A percentile compares a stretch with the other conserved stretches of the same genome.
Evolutionary conservation across 1,140 invertebrate species (phyloP).

Genomic region (Riptortus pedestris): DNA sequence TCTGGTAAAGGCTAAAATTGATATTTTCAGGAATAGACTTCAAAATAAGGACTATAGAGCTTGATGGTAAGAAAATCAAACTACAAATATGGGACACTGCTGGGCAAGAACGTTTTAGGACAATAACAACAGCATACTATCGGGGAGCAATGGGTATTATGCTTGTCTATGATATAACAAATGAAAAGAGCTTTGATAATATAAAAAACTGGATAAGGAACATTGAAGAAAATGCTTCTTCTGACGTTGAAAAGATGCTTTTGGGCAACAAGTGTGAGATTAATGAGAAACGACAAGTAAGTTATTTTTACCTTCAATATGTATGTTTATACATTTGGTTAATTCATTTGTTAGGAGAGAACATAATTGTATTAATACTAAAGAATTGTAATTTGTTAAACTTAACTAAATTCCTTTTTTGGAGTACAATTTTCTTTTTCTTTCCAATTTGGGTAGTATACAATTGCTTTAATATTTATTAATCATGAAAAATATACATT

Average conservation of each 20-base stretch:
- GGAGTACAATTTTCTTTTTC: no score
- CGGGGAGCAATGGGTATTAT: conserved; percentile 98
- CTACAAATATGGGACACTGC: conserved; percentile 98
- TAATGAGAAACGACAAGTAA: conserved; percentile 76
- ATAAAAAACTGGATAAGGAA: conserved; percentile 98
- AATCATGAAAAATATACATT: no score
- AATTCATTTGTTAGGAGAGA: not conserved
- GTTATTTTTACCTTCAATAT: no score
- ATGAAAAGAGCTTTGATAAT: conserved; percentile 97
- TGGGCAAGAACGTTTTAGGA: conserved; percentile 91
- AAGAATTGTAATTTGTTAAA: no score
- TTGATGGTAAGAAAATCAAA: conserved; percentile 97
- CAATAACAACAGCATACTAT: conserved; percentile 97
- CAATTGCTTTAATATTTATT: no score
- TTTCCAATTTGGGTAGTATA: no score
- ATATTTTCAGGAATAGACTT: conserved; percentile 87
- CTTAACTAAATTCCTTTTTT: no score
- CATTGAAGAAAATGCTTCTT: conserved; percentile 92
- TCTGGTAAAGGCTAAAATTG: no score
- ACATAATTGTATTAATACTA: no score
- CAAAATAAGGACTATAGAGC: conserved; percentile 96
- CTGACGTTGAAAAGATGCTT: conserved; percentile 91
- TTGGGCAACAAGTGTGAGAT: conserved; percentile 91
- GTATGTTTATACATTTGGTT: conserved; percentile 6
- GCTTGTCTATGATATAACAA: conserved; percentile 97